These are phyloP conservation scores for Pseudachorutes palmiensis DNA, from an alignment of 1,140 invertebrate species.

Conservation along the genomic window DNA sequence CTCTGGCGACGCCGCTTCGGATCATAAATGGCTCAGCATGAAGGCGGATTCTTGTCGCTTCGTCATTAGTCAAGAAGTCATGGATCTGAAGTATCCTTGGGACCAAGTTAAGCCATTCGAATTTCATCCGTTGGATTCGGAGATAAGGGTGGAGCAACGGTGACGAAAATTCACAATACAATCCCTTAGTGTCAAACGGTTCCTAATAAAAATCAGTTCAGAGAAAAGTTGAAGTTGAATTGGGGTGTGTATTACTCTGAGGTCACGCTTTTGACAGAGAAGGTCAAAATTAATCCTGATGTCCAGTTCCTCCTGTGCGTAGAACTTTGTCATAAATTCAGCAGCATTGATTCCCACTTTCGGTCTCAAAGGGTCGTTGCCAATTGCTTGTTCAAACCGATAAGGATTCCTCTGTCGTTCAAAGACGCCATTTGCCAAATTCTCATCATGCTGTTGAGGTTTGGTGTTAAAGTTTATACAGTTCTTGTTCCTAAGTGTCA, in stretches of 20 bases:
- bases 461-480: not conserved
- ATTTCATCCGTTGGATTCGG: not conserved
- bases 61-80: not conserved
- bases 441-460: not conserved
- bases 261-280: not conserved
- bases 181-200: not conserved
- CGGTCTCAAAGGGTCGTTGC: not conserved
- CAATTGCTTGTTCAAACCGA: not conserved
- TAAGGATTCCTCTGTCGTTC: not conserved
- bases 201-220: not conserved
- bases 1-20: not conserved
- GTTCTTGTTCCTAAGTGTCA: not conserved
- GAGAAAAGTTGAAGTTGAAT: not conserved
- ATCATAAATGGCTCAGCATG: not conserved
- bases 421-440: not conserved
- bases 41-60: not conserved
- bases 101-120: not conserved
- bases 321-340: too few relatives aligned
- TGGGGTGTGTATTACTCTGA: not conserved
- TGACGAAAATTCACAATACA: constrained; percentile 1
- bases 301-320: not conserved
- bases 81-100: not conserved
- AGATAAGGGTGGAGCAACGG: not conserved
- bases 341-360: too few relatives aligned
- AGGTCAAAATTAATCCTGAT: not conserved